Base-by-base conservation (phyloP, 2,113 vertebrate genomes). In the Gobius niger region DNA sequence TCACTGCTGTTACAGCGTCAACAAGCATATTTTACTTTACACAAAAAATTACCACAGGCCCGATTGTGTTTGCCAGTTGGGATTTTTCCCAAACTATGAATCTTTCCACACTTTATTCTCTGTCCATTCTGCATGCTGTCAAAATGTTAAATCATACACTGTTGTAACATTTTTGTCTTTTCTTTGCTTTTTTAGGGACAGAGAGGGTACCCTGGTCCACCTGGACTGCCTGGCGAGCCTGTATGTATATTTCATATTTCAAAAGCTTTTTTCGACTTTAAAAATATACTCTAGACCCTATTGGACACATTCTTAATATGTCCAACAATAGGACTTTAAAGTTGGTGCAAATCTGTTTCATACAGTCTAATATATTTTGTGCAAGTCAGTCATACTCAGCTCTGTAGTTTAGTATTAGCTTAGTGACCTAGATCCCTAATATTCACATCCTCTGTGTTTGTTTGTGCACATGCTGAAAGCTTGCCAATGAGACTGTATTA, bases 211-310 rank as follows among this genome's bases (percentile, higher is more conserved):
- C 95, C 93, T 73, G 98, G 98, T 91, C 95, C 95, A 10, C 87
- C 93, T 44, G 96, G 97, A 85, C 95, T 97, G 75, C 96, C 97
- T 52, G 98, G 97, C 94, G 95, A 98, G 82, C 86, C 94, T 90
- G 98, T 99, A 85, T 95, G 96, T 93, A 74, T 63, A 11, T 65
- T 82, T 14, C 53, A 11, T 1, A 12, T 63, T 63, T 67, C 59
- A 66, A 40, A 16, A 3, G 41, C 19, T 46, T 14, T 62, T n/a
- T 51, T 44, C 10, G 0, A 7, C 47, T 8, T 4, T 10, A 61
- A 16, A 9, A 8, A 7, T 16, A 14, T 7, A 16, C 14, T 24
- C 24, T 24, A 24, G 24, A 51, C 7, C 6, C 15, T 24, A 51
- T n/a, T 51, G n/a, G 7, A n/a, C 16, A 51, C 8, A 34, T 52